Base-by-base conservation (phyloP, 2,113 vertebrate species). In the Aplodontia rufa region DNA sequence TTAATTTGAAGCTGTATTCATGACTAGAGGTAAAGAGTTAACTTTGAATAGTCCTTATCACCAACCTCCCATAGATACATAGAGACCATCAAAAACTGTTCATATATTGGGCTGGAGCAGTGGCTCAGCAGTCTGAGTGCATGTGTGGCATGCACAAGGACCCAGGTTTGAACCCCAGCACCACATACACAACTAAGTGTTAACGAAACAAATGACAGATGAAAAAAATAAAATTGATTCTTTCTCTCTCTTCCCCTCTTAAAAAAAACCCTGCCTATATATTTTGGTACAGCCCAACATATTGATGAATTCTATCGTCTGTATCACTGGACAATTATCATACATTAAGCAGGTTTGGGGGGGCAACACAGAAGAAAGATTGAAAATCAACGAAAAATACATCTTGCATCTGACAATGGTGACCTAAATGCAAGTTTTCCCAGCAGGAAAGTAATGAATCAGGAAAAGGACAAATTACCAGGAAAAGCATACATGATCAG, bases 1-100 rank as follows among this genome's bases (percentile, higher is more conserved):
- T 95, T 86, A 93, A 66, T 76, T 93, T 49, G 94, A 93, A 87
- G 79, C 28, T 75, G 32, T 92, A 92, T 49, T 87, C 78, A 91
- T 32, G 74, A 76, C 78, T 30, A 10, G 16, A 89, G 6, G 47
- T 49, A 72, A 64, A 81, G 17, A 62, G 26, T 8, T 88, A 5
- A 32, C 78, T 35, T 69, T 53, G 6, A 53, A 85, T 30, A 72
- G 17, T 81, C 19, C 35, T 76, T 58, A 83, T 28, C 28, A 74
- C 74, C 72, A 82, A 89, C 12, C 71, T 89, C 68, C 40, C 83
- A 76, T 19, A 85, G 35, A 76, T 83, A 94, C 17, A 84, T 17
- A 45, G 32, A 89, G 17, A 83, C 14, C 5, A 47, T 88, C 35
- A 87, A 80, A 83, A 95, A 55, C 6, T 87, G 16, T 22, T 9